Evolutionary conservation across 2,113 vertebrate genomes (phyloP).

Genomic region (Semnornis frantzii): DNA sequence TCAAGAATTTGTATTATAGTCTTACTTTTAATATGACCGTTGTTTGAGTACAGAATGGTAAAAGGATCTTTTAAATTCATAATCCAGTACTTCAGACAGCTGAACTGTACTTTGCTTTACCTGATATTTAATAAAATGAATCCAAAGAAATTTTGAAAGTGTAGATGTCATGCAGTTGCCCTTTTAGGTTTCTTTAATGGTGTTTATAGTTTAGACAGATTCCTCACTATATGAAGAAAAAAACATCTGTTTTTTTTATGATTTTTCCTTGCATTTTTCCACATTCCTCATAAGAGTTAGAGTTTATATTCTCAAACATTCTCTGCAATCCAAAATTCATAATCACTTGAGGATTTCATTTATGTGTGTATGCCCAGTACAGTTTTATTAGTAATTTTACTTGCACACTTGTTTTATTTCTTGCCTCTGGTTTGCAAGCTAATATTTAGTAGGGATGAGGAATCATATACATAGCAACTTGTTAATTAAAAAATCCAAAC

Average conservation of each 20-base stretch:
- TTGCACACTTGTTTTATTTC: background rate
- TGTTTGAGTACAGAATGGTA: conserved; percentile 42
- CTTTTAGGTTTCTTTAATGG: background rate
- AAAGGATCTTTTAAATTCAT: conserved; percentile 50
- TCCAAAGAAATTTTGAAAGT: background rate
- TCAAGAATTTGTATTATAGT: conserved; percentile 58
- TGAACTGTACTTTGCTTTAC: conserved; percentile 58
- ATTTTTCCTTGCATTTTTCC: conserved; percentile 12
- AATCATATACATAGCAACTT: background rate
- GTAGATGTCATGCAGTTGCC: background rate
- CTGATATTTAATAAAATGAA: conserved; percentile 51
- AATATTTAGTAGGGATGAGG: background rate
- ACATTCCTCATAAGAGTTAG: background rate
- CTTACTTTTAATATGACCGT: conserved; percentile 13
- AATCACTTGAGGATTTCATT: background rate
- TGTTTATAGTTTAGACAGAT: background rate
- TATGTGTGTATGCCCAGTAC: background rate
- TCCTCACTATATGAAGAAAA: background rate
- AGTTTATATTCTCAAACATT: background rate
- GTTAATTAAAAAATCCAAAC: background rate
- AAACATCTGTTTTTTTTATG: background rate
- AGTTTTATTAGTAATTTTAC: background rate
- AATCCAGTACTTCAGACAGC: conserved; percentile 54
- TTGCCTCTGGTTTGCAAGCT: background rate
- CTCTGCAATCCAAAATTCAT: background rate